Base-by-base conservation (phyloP, 1,140 invertebrate species). In the Atta cephalotes region DNA sequence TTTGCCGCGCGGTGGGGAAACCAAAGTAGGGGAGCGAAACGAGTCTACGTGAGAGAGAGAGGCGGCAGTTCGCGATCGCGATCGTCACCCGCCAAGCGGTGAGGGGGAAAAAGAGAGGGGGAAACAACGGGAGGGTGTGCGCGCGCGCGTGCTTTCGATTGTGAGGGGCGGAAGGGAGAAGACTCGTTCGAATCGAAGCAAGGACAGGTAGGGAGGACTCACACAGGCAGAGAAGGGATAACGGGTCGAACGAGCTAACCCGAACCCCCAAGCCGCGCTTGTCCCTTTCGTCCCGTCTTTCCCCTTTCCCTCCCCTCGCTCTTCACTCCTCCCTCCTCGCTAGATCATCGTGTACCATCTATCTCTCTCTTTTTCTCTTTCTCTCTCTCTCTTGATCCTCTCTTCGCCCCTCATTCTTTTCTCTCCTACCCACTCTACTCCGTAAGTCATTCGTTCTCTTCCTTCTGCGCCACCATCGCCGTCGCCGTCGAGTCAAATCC, bases 161-260 rank as follows among this genome's bases (percentile, higher is more conserved):
- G 74, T n/a, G 21, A 58, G 62, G 79, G 68, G 39, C 7, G 28
- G 1, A 16, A 10, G 31, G 18, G 72, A 18, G 72, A 66, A 21
- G 51, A 89, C 84, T 85, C 86, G 84, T 91, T 92, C 87, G 90
- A 92, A 93, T 93, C 91, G 89, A 93, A 90, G 91, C 92, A 93
- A 92, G 92, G 90, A 89, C 92, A 93, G 90, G 92, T 92, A 91
- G 92, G 90, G 89, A 85, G 53, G 77, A 78, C 65, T 85, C 65
- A 12, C 35, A 16, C 14, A 12, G 74, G 14, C 28, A 53, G 88
- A 92, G 93, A 91, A 92, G 94, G 94, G 94, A 95, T 95, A 95
- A 95, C 95, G 94, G 95, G 95, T 95, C 95, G 95, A 95, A 95
- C 94, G 94, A 95, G 95, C 95, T 95, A 95, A 95, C 93, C 94